Evolutionary conservation across 2,113 vertebrate species (phyloP).

Genomic region (Pluvianellus socialis): DNA sequence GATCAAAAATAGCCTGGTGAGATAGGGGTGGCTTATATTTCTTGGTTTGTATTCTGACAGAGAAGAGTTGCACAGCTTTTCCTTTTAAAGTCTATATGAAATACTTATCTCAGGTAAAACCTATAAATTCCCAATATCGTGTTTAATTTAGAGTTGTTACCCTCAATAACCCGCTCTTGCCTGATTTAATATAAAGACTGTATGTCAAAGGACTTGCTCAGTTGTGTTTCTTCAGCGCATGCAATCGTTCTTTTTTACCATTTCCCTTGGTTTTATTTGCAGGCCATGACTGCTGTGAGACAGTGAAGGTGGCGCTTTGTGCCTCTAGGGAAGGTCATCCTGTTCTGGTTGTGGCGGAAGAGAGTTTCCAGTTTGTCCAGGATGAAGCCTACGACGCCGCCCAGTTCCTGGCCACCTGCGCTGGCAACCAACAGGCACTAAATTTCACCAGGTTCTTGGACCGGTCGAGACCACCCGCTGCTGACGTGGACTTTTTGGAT

Average conservation of each 20-base stretch:
- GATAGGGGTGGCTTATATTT: neutral
- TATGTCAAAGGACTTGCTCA: neutral
- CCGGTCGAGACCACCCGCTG: constrained; percentile 83
- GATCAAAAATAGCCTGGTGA: neutral
- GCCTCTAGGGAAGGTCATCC: constrained; percentile 75
- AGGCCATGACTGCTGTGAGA: constrained; percentile 95
- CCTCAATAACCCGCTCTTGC: neutral
- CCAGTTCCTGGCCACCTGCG: constrained; percentile 89
- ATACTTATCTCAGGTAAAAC: neutral
- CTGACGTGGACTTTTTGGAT: constrained; percentile 87
- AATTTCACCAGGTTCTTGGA: constrained; percentile 89
- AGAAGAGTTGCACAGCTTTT: neutral
- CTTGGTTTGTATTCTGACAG: neutral
- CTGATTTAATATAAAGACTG: neutral
- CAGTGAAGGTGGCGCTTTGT: constrained; percentile 87
- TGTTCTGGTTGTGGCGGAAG: constrained; percentile 79
- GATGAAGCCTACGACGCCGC: constrained; percentile 93
- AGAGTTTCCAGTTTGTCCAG: constrained; percentile 86
- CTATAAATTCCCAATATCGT: neutral
- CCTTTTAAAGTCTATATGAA: neutral
- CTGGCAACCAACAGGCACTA: constrained; percentile 84
- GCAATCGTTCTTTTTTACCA: neutral
- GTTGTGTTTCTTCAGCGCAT: neutral
- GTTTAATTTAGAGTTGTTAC: neutral
- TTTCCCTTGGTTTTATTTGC: neutral